Conservation (phyloP, 2,797 vertebrate genomes). For the Sebastes diaconus region DNA sequence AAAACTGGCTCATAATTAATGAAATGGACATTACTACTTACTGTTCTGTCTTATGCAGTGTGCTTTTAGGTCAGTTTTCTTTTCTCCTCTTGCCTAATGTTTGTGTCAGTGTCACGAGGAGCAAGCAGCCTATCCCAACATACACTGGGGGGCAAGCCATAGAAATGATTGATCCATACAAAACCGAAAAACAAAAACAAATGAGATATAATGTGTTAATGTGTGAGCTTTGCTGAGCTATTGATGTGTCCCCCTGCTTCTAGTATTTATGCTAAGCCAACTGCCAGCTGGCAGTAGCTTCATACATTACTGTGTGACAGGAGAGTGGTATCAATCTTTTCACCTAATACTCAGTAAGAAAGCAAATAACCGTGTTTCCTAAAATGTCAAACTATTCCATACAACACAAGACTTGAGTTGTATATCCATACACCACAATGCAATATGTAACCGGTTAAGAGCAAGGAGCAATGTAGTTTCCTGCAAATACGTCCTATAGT, state of each 20-base stretch:
- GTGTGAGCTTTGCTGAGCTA: conserved; percentile 11
- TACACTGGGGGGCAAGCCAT: not conserved
- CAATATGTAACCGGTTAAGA: not conserved
- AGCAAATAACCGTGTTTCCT: not conserved
- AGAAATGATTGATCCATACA: not conserved
- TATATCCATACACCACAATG: not conserved
- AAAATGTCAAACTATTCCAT: not conserved
- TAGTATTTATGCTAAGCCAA: conserved; percentile 8
- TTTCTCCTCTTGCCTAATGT: not conserved
- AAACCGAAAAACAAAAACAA: conserved; percentile 7
- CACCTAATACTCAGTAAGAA: not conserved
- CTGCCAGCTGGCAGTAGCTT: not conserved
- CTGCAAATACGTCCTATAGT: not conserved
- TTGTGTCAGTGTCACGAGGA: not conserved
- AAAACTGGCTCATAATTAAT: conserved; percentile 16
- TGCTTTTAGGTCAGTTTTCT: not conserved
- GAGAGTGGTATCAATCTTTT: not conserved
- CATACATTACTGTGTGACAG: not conserved
- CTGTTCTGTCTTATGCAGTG: not conserved
- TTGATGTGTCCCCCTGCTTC: conserved; percentile 1
- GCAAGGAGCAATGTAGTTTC: not conserved
- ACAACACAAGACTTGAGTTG: not conserved
- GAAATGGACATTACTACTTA: not conserved
- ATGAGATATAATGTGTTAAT: conserved; percentile 6
- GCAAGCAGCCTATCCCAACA: not conserved